Percentiles rank a stretch among this genome's conserved stretches.
phyloP scores from a whole-genome alignment of 2,888 invertebrate species.

The Agrenia bidenticulata region DNA sequence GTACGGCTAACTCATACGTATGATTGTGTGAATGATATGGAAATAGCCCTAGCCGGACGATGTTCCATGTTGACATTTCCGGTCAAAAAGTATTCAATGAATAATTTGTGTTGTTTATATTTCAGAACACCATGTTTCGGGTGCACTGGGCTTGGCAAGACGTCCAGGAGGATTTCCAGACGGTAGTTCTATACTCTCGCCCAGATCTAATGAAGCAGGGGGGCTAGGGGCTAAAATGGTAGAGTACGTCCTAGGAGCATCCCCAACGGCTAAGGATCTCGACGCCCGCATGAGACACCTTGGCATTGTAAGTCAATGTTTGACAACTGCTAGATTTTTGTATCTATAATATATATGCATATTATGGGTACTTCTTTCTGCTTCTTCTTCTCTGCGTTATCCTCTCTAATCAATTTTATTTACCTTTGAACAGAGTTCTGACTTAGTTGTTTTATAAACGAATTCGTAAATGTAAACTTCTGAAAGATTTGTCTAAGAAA shows the following conservation, averaged over 20 bases:
- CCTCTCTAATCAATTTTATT: conserved; percentile 7
- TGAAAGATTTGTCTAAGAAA: conserved; percentile 3
- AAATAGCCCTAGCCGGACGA: too few relatives aligned
- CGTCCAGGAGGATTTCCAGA: conserved; percentile 55
- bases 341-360: background rate
- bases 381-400: conserved; percentile 4
- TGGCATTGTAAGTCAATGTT: conserved; percentile 60
- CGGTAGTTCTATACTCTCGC: conserved; percentile 64
- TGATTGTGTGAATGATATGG: too few relatives aligned
- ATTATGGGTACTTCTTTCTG: conserved; percentile 12
- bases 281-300: conserved; percentile 68
- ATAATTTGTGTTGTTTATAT: conserved; percentile 9
- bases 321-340: background rate
- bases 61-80: too few relatives aligned
- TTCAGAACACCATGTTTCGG: conserved; percentile 52
- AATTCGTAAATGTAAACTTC: background rate
- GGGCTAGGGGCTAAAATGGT: conserved; percentile 97
- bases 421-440: too few relatives aligned
- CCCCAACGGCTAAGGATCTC: conserved; percentile 76
- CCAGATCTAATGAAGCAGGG: conserved; percentile 75
- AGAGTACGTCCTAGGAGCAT: conserved; percentile 92
- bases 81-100: too few relatives aligned
- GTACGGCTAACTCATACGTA: too few relatives aligned
- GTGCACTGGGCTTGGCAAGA: conserved; percentile 47
- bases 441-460: background rate